Percentiles rank a stretch among this genome's conserved stretches.
These are phyloP conservation scores for Hemibagrus wyckioides DNA, from an alignment of 2,113 vertebrate genomes.

Conservation along the genomic window DNA sequence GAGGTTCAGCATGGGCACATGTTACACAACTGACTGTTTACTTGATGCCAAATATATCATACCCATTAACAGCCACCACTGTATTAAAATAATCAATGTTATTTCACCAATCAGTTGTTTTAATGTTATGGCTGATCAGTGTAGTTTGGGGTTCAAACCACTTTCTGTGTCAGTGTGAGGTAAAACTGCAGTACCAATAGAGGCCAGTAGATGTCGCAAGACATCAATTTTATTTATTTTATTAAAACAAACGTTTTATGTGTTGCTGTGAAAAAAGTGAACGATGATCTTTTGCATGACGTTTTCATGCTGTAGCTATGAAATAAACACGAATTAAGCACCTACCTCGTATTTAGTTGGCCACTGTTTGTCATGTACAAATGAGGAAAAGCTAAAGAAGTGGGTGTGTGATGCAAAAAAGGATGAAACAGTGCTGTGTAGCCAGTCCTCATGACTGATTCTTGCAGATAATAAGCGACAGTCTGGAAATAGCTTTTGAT, in stretches of 20 bases:
- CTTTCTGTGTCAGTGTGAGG: not conserved
- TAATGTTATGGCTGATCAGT: too few species aligned
- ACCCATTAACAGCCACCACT: too few species aligned
- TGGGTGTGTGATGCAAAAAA: not conserved
- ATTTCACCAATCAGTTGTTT: too few species aligned
- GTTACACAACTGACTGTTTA: too few species aligned
- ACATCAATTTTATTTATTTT: not conserved
- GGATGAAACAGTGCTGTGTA: not conserved
- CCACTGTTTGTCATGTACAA: not conserved
- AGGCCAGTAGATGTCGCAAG: constrained; percentile 25
- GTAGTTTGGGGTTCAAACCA: not conserved
- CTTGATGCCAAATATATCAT: too few species aligned
- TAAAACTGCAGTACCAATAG: not conserved
- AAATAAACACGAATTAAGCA: not conserved
- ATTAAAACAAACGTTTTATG: not conserved
- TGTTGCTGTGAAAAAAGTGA: not conserved
- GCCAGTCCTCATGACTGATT: not conserved
- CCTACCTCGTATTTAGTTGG: not conserved
- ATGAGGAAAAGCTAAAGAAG: not conserved
- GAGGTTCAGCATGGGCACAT: too few species aligned
- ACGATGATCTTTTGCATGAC: not conserved
- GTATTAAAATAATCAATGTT: too few species aligned
- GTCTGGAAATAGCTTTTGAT: not conserved
- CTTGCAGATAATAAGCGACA: not conserved
- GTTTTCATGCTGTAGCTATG: not conserved